Base-by-base conservation (phyloP, 64 coral and sea anemone genomes). In the Porites australiensis region DNA sequence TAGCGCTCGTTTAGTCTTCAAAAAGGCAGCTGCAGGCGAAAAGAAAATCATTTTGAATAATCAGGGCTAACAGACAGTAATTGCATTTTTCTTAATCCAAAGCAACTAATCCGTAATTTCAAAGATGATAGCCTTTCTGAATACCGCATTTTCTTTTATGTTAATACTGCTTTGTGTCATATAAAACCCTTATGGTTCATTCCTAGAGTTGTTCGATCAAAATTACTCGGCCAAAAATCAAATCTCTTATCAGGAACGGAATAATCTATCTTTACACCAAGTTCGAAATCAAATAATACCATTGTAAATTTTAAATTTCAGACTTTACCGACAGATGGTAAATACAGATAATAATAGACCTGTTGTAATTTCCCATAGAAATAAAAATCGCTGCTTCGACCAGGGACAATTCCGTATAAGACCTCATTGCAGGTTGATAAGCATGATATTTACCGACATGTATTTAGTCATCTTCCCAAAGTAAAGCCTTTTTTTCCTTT, bases 221-320 rank as follows among this genome's bases (percentile, higher is more conserved):
- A 78, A 55, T 11, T 78, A 78, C 54, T 55, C 57, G 51, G 57
- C 7, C 49, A 55, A 78, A 78, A 54, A 21, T 6, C 3, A 9
- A 50, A 55, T 54, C 75, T 78, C 8, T 12, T 22, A 23, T 8
- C n/a, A 19, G 21, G 19, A 78, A 55, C 75, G 3, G 14, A 21
- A 52, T 78, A 19, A 11, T 57, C n/a, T 54, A 57, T 12, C 44
- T 74, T 50, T 74, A 47, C 16, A 19, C 49, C 19, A 54, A 10
- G 15, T 22, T 27, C 12, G 13, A 77, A 5, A 77, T 21, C 7
- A n/a, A 78, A 78, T 54, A 78, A 78, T 57, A 20, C 75, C 54
- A 75, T 76, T 76, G 73, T 76, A 15, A 52, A 76, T 78, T 78
- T 55, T 55, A 19, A 78, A 55, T 21, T 55, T 12, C n/a, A 53